Percentiles rank a stretch among this genome's conserved stretches.
These are phyloP conservation scores for Lithophane socia DNA, from an alignment of 2,888 invertebrate species.

Conservation along the genomic window DNA sequence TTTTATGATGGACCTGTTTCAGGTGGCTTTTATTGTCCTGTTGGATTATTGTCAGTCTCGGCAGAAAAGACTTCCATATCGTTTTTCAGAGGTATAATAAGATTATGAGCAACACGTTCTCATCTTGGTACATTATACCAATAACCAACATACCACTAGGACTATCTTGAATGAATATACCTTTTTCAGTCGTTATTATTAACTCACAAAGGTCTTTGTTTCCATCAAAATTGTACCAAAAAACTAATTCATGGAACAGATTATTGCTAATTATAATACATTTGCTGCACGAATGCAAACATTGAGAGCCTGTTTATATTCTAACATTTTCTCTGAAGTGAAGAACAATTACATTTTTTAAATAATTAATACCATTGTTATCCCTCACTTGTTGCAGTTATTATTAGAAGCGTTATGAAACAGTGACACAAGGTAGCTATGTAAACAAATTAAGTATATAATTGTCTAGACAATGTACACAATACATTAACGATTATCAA, in stretches of 20 bases:
- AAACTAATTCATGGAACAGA: background rate
- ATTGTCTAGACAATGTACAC: constrained; percentile 42
- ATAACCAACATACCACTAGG: background rate
- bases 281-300: background rate
- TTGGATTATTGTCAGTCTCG: background rate
- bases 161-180: background rate
- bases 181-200: background rate
- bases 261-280: background rate
- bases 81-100: background rate
- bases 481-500: constrained; percentile 34
- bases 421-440: background rate
- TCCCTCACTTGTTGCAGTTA: background rate
- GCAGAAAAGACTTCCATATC: background rate
- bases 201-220: background rate
- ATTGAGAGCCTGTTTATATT: no score
- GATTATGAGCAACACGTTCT: background rate
- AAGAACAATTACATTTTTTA: background rate
- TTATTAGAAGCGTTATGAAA: constrained; percentile 31
- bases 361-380: background rate
- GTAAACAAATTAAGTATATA: constrained; percentile 30
- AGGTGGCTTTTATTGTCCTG: constrained; percentile 3
- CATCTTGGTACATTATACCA: background rate
- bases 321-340: background rate
- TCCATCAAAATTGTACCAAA: background rate
- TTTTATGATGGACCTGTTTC: constrained; percentile 19